Conservation (phyloP, 2,888 invertebrate genomes). For the Drosophila multiciliata region DNA sequence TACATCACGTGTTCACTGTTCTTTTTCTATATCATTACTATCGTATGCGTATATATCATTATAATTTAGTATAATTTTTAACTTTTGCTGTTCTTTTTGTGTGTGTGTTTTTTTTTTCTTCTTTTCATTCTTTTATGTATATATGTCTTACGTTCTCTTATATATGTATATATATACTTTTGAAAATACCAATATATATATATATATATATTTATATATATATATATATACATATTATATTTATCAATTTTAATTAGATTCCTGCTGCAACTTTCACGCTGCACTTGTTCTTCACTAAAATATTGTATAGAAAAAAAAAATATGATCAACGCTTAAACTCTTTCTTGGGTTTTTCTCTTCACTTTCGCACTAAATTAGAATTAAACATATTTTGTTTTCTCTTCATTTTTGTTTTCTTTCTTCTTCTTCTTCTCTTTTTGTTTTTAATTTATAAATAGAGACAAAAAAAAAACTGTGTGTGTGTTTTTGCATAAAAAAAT, state of each 20-base stretch:
- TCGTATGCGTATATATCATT: slow-evolving; percentile 61
- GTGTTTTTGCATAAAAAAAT: slow-evolving; percentile 57
- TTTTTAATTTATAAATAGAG: slow-evolving; percentile 29
- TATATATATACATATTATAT: slow-evolving; percentile 33
- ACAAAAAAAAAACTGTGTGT: slow-evolving; percentile 33
- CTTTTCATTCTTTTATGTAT: slow-evolving; percentile 39
- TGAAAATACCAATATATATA: slow-evolving; percentile 46
- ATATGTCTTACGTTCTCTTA: slow-evolving; percentile 66
- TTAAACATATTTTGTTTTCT: slow-evolving; percentile 41
- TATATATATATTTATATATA: slow-evolving; percentile 34
- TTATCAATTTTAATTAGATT: slow-evolving; percentile 64
- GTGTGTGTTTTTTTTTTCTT: slow-evolving; percentile 35
- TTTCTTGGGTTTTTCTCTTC: slow-evolving; percentile 29
- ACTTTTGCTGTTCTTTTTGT: slow-evolving; percentile 39
- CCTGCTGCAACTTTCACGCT: slow-evolving; percentile 72
- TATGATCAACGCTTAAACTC: slow-evolving; percentile 64
- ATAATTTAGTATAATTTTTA: slow-evolving; percentile 71
- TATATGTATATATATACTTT: slow-evolving; percentile 58
- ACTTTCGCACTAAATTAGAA: slow-evolving; percentile 48
- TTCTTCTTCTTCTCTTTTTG: slow-evolving; percentile 24
- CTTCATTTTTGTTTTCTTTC: slow-evolving; percentile 28
- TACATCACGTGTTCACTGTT: slow-evolving; percentile 80
- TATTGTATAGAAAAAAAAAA: slow-evolving; percentile 70
- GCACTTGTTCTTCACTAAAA: slow-evolving; percentile 62
- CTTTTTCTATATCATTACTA: slow-evolving; percentile 73